Base-by-base conservation (phyloP, 2,797 vertebrate species). In the Sphenopsis melanotis region DNA sequence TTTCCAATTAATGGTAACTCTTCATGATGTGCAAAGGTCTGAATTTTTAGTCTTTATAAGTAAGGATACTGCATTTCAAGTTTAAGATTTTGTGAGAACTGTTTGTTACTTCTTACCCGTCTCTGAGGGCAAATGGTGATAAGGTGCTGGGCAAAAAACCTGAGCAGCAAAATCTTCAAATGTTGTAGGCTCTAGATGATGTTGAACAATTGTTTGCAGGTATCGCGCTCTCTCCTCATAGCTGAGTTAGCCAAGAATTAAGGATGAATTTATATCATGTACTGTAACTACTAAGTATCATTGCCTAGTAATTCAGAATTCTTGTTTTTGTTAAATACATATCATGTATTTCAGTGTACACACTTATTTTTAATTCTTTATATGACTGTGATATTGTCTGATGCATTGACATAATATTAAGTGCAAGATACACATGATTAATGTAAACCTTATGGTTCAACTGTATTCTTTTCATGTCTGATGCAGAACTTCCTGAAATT, bases 131-230 rank as follows among this genome's bases (percentile, higher is more conserved):
- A 99, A 97, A 96, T 99, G 98, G 70, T 99, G 98, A 96, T 98
- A 99, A 60, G 99, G 99, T 87, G 99, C 99, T 70, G 99, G 99
- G 94, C 99, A 99, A 97, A 99, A 99, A 96, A 99, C 99, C 52
- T 99, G 99, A 64, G 99, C 99, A 49, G 99, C 99, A 86, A 99
- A 99, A 96, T 99, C 99, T 96, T 99, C 99, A 93, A 99, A 99
- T 2, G 99, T 99, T 66, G 99, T 99, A 46, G 99, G 98, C 83
- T 99, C 99, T 96, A 99, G 98, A 96, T 99, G 99, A 96, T 99
- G 98, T 97, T 99, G 98, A 81, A 99, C 99, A 64, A 99, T 99
- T 55, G 98, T 99, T 91, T 99, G 99, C 80, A 99, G 97, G 97
- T 99, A 99, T 27, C 99, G 98, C 14, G 99, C 99, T 96, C 99